Percentiles rank a stretch among this genome's conserved stretches.
Evolutionary conservation across 2,797 vertebrate genomes (phyloP).

Genomic region (Lacerta bilineata): DNA sequence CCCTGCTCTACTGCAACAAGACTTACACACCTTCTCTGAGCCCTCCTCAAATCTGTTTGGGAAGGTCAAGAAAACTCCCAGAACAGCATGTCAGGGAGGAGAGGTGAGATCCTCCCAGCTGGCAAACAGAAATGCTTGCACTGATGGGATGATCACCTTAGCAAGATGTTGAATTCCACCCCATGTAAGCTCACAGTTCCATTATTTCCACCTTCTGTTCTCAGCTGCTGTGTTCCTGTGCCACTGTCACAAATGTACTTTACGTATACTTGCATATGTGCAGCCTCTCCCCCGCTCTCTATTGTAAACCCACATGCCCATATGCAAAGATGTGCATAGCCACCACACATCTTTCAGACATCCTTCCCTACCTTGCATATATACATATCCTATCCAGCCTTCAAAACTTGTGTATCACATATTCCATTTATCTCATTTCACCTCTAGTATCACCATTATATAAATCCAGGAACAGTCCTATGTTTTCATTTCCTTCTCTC

Average conservation of each 20-base stretch:
- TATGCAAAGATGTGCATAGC: not conserved
- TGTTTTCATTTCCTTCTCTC: conserved; percentile 62
- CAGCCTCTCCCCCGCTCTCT: not conserved
- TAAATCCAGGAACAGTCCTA: conserved; percentile 55
- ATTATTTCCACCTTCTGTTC: not conserved
- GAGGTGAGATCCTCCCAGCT: too few relatives aligned
- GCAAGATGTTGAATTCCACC: too few relatives aligned
- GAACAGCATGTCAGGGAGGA: too few relatives aligned
- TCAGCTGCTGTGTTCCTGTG: not conserved
- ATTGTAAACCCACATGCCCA: not conserved
- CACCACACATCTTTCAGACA: not conserved
- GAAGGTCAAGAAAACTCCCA: too few relatives aligned
- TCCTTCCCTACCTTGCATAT: not conserved
- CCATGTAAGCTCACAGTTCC: not conserved
- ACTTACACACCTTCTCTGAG: too few relatives aligned
- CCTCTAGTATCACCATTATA: not conserved
- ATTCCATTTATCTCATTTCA: not conserved
- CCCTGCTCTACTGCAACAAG: too few relatives aligned
- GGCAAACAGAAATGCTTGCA: too few relatives aligned
- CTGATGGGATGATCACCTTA: too few relatives aligned
- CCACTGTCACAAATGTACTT: not conserved
- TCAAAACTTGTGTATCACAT: not conserved
- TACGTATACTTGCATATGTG: not conserved
- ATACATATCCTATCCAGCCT: not conserved
- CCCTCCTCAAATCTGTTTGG: too few relatives aligned